Percentiles rank a stretch among this genome's conserved stretches.
Evolutionary conservation across 2,888 invertebrate genomes (phyloP).

Genomic region (Spicauda simplicius): DNA sequence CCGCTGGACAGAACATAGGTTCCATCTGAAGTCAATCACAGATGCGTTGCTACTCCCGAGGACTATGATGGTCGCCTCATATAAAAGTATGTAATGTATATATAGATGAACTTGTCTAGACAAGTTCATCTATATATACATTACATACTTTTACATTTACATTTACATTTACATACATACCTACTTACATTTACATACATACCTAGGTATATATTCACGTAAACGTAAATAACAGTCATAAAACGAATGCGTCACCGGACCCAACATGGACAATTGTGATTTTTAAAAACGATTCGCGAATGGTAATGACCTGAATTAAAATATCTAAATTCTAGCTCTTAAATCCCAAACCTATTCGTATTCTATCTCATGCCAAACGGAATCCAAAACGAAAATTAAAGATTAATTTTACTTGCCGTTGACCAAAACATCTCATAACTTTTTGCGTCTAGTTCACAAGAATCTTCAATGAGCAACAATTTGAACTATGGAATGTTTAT

Average conservation of each 20-base stretch:
- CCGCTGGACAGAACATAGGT: too few species aligned
- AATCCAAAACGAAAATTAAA: constrained; percentile 20
- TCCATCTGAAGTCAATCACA: too few species aligned
- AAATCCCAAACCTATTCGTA: background rate
- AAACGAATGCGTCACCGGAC: constrained; percentile 1
- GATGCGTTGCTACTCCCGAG: too few species aligned
- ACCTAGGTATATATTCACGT: constrained; percentile 1
- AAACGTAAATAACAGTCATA: constrained; percentile 7
- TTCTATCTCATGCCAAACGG: background rate
- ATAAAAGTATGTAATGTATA: too few species aligned
- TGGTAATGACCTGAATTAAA: constrained; percentile 22
- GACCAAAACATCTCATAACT: constrained; percentile 4
- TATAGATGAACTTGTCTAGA: too few species aligned
- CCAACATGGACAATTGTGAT: constrained; percentile 35
- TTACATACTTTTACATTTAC: too few species aligned
- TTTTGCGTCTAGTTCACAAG: constrained; percentile 21
- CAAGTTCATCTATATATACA: too few species aligned
- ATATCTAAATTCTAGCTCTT: background rate
- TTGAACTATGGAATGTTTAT: constrained; percentile 42
- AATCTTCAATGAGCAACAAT: constrained; percentile 31
- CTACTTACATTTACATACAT: too few species aligned
- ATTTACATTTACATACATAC: too few species aligned
- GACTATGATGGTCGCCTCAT: too few species aligned
- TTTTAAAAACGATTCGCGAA: constrained; percentile 19
- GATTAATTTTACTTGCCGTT: constrained; percentile 36